Evolutionary conservation across 2,113 vertebrate species (phyloP).

Genomic region (Protomyctophum bolini): DNA sequence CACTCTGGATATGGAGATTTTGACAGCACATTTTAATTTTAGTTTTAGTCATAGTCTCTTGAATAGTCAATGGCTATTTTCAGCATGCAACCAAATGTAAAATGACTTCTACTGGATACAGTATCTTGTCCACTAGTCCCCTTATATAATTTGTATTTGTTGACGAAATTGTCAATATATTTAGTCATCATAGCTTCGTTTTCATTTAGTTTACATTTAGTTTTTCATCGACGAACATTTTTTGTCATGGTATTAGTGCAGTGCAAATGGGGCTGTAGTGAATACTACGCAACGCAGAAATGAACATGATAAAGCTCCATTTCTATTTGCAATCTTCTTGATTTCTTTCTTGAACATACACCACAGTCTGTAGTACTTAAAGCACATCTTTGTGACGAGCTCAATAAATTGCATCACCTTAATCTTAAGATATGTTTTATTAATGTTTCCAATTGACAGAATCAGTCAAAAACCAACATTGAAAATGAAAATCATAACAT

Average conservation of each 20-base stretch:
- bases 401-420: slow-evolving; percentile 26
- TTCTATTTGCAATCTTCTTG: slow-evolving; percentile 10
- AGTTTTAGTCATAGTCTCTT: no score
- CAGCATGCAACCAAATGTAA: no score
- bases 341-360: neutral
- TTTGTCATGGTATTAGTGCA: neutral
- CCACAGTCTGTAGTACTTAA: neutral
- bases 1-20: slow-evolving; percentile 7
- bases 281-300: neutral
- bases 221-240: no score
- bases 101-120: no score
- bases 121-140: no score
- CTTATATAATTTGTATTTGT: no score
- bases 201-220: no score
- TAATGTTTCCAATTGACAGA: slow-evolving; percentile 74
- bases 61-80: no score
- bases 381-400: no score
- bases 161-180: no score
- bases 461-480: slow-evolving; percentile 72
- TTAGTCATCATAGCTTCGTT: no score
- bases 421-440: slow-evolving; percentile 77
- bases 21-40: no score
- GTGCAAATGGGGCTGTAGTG: slow-evolving; percentile 38
- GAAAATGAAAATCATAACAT: slow-evolving; percentile 58
- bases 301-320: neutral